A percentile compares a stretch with the other conserved stretches of the same genome.
Conservation (phyloP, 2,888 invertebrate species). For the Lasioglossum malachurum region DNA sequence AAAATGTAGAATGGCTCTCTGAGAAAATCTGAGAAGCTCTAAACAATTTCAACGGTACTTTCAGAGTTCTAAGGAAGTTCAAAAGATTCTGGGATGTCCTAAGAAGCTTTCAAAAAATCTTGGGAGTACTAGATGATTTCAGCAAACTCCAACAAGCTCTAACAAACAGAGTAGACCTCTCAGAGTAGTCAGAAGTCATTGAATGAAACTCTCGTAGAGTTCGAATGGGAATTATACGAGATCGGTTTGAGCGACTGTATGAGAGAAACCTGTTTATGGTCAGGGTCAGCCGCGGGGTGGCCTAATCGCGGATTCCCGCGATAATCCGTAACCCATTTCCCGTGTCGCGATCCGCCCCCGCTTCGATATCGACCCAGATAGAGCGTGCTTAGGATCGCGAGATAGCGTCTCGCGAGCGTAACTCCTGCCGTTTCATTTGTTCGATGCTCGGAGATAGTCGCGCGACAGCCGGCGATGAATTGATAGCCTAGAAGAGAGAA, state of each 20-base stretch:
- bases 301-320: constrained; percentile 18
- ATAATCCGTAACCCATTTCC: constrained; percentile 17
- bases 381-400: not conserved
- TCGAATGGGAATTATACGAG: not conserved
- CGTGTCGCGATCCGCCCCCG: not conserved
- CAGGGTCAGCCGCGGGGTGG: not conserved
- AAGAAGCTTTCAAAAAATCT: too few species aligned
- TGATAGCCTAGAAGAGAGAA: not conserved
- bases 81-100: too few species aligned
- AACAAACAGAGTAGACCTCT: not conserved
- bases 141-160: not conserved
- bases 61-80: too few species aligned
- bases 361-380: not conserved
- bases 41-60: too few species aligned
- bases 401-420: not conserved
- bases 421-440: not conserved
- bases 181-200: not conserved
- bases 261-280: constrained; percentile 1
- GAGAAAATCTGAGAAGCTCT: too few species aligned
- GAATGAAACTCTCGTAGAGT: not conserved
- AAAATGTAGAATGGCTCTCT: too few species aligned
- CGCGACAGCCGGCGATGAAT: constrained; percentile 1
- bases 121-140: too few species aligned
- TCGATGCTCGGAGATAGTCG: constrained; percentile 7
- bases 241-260: not conserved